A percentile compares a stretch with the other conserved stretches of the same genome.
Evolutionary conservation across 2,113 vertebrate species (phyloP).

Genomic region (Equus quagga): DNA sequence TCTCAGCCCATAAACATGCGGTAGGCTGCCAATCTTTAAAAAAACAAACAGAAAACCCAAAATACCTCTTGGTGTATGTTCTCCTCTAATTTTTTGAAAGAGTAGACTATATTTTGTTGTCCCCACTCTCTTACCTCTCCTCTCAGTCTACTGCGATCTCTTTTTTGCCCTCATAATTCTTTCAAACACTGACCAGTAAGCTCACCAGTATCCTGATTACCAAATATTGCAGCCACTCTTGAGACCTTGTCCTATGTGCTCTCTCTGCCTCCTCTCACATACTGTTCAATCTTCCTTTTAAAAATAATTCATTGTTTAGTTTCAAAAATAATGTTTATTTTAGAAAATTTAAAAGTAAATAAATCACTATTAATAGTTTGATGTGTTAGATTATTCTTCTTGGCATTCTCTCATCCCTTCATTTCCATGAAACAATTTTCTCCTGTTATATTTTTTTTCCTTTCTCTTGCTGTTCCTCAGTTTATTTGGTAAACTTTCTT

Average conservation of each 20-base stretch:
- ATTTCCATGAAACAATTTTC: constrained; percentile 7
- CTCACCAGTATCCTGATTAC: neutral
- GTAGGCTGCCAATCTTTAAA: neutral
- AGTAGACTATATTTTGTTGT: neutral
- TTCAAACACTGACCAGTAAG: neutral
- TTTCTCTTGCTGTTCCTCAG: neutral
- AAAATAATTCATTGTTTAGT: neutral
- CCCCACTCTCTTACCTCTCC: neutral
- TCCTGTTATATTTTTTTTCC: neutral
- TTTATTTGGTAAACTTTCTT: constrained; percentile 12
- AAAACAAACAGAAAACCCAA: neutral
- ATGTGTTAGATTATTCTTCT: constrained; percentile 36
- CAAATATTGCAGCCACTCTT: neutral
- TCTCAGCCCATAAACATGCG: neutral
- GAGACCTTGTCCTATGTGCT: neutral
- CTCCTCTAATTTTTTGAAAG: neutral
- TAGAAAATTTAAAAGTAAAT: constrained; percentile 1
- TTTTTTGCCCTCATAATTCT: neutral
- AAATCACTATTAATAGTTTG: neutral
- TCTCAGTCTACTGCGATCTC: neutral
- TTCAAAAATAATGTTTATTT: constrained; percentile 27
- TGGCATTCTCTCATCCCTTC: neutral
- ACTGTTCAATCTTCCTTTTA: neutral
- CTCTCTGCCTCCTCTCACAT: neutral
- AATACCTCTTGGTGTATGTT: neutral